Percentiles rank a stretch among this genome's conserved stretches.
Conservation (phyloP, 2,888 invertebrate genomes). For the Alsophila aescularia region DNA sequence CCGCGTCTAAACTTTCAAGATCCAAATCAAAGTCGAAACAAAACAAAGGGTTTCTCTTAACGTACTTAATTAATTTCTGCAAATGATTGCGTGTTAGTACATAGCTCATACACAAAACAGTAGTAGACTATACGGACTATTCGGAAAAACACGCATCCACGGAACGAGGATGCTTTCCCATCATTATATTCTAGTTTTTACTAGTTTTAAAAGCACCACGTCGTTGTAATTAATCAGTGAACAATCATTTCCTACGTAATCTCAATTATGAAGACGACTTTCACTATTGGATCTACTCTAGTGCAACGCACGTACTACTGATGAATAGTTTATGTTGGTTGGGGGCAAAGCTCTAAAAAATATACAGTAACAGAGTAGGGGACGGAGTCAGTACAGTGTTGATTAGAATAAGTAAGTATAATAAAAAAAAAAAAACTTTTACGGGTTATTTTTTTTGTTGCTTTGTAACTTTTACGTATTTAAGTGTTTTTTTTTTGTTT, state of each 20-base stretch:
- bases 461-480: no score
- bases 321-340: neutral
- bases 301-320: slow-evolving; percentile 41
- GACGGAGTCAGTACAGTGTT: neutral
- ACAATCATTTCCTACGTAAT: slow-evolving; percentile 46
- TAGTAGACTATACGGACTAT: neutral
- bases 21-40: no score
- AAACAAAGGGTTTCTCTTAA: no score
- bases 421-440: no score
- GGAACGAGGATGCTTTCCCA: slow-evolving; percentile 26
- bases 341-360: slow-evolving; percentile 1
- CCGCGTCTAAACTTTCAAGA: no score
- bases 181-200: slow-evolving; percentile 4
- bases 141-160: slow-evolving; percentile 25
- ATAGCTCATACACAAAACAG: no score
- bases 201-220: slow-evolving; percentile 27
- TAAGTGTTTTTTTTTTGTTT: no score
- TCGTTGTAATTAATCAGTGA: slow-evolving; percentile 39
- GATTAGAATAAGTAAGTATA: neutral
- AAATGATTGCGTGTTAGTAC: no score
- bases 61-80: no score
- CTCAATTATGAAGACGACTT: slow-evolving; percentile 47
- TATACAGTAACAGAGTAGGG: neutral
- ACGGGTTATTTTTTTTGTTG: no score
- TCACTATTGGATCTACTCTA: slow-evolving; percentile 61